Conservation (phyloP, 1,140 invertebrate genomes). For the Coptotermes formosanus region DNA sequence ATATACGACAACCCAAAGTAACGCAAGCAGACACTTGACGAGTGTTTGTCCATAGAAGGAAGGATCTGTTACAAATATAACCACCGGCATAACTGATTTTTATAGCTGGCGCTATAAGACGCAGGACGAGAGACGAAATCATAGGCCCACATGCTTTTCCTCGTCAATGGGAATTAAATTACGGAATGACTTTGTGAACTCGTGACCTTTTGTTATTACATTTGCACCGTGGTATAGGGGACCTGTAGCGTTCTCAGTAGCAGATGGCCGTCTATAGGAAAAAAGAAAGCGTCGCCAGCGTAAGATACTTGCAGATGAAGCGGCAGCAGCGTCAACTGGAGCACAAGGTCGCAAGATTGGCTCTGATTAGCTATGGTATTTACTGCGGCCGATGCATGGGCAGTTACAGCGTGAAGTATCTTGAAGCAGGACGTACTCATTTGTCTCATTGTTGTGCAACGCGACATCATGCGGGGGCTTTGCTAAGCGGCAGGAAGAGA, state of each 20-base stretch:
- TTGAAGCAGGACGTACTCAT: neutral
- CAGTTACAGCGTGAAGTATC: neutral
- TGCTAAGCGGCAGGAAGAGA: neutral
- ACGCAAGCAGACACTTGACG: no score
- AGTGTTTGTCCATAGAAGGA: no score
- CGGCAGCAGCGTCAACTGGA: neutral
- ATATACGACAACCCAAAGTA: no score
- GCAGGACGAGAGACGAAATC: no score
- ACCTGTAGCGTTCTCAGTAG: neutral
- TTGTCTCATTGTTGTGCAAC: conserved; percentile 8
- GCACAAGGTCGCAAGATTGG: conserved; percentile 29
- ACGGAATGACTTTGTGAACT: neutral
- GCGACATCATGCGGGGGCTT: neutral
- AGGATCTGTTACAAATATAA: no score
- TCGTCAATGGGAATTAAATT: neutral
- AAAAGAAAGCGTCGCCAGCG: neutral
- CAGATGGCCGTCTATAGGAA: neutral
- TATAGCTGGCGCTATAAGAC: no score
- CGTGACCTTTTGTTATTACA: neutral
- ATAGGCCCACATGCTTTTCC: no score
- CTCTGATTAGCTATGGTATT: conserved; percentile 30
- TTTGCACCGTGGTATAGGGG: neutral
- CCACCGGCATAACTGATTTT: no score
- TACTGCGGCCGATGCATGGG: neutral
- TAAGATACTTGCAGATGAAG: neutral